phyloP scores from a whole-genome alignment of 1,140 invertebrate genomes.

The Drosophila ironensis region DNA sequence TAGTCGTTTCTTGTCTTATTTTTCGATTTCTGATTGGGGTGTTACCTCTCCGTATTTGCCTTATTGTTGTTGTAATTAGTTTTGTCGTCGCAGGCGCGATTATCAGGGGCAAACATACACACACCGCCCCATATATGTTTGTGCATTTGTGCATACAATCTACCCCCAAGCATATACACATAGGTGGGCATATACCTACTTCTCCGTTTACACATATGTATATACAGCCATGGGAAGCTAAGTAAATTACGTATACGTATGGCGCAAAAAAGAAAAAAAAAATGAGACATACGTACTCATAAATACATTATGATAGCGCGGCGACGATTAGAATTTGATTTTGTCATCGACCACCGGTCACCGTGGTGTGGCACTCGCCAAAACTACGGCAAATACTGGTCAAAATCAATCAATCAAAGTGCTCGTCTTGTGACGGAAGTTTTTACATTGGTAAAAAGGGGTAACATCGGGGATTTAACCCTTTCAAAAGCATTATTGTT shows the following conservation, averaged over 20 bases:
- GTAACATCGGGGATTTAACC: too few species aligned
- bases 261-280: slow-evolving; percentile 7
- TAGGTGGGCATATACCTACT: slow-evolving; percentile 6
- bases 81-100: slow-evolving; percentile 40
- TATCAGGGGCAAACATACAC: slow-evolving; percentile 32
- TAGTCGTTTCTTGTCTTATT: background rate
- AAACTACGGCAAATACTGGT: background rate
- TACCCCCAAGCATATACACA: background rate
- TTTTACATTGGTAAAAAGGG: too few species aligned
- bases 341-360: slow-evolving; percentile 21
- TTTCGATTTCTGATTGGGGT: background rate
- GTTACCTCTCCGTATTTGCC: slow-evolving; percentile 26
- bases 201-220: background rate
- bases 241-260: slow-evolving; percentile 19
- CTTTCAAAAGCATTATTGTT: too few species aligned
- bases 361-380: too few species aligned
- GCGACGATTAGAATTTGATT: slow-evolving; percentile 68
- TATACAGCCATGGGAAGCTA: background rate
- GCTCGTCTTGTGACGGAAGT: too few species aligned
- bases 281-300: slow-evolving; percentile 42
- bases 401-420: too few species aligned
- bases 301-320: slow-evolving; percentile 69
- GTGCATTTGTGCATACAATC: background rate
- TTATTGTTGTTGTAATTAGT: slow-evolving; percentile 46
- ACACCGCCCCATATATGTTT: background rate